Evolutionary conservation across 1,140 invertebrate species (phyloP).

Genomic region (Lasioglossum albipes): DNA sequence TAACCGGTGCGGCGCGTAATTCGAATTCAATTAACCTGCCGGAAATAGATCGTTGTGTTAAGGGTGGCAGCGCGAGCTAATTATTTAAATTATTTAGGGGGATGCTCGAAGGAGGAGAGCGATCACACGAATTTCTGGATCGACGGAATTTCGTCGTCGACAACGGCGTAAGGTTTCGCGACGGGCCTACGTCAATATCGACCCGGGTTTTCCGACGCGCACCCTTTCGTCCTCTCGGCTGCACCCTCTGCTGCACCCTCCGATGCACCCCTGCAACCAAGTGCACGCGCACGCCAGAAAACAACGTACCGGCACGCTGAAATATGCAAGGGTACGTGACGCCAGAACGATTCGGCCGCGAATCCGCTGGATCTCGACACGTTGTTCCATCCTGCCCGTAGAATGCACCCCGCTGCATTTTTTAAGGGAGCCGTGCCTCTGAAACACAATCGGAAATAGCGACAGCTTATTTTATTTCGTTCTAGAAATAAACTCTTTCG

Average conservation of each 20-base stretch:
- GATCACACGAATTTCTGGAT: conserved; percentile 28
- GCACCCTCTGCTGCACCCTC: background rate
- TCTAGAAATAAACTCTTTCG: too few species aligned
- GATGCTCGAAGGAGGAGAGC: background rate
- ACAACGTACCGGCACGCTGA: conserved; percentile 31
- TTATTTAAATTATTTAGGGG: conserved; percentile 13
- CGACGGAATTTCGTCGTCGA: conserved; percentile 42
- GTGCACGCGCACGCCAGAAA: conserved; percentile 61
- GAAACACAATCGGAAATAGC: too few species aligned
- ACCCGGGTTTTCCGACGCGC: conserved; percentile 38
- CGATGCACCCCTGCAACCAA: background rate
- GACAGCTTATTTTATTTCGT: too few species aligned
- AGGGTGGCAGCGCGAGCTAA: background rate
- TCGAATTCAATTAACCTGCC: conserved; percentile 21
- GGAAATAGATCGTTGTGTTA: background rate
- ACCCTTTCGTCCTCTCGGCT: conserved; percentile 48
- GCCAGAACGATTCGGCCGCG: background rate
- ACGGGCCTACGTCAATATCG: conserved; percentile 59
- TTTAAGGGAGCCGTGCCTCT: too few species aligned
- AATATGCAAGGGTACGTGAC: conserved; percentile 40
- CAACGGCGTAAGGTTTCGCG: conserved; percentile 51
- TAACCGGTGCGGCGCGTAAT: background rate
- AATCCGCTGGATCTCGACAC: background rate
- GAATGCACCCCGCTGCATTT: too few species aligned
- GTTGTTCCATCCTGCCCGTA: background rate